These are phyloP conservation scores for Sphenopsis melanotis DNA, from an alignment of 2,797 vertebrate species.

Conservation along the genomic window DNA sequence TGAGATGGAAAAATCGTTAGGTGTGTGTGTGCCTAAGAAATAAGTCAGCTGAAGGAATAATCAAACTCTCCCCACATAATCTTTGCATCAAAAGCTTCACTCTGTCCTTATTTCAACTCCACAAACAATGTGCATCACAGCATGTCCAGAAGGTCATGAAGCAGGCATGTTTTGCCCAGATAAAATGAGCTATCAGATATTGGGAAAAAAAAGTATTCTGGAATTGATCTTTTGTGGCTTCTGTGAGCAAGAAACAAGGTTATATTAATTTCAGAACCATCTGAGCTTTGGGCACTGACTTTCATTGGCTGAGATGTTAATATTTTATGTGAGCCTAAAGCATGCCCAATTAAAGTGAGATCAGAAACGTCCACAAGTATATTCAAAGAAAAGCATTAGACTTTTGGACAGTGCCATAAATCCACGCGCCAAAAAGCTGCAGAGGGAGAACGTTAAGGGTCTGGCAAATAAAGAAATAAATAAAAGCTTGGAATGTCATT, in stretches of 20 bases:
- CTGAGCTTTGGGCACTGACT: conserved; percentile 62
- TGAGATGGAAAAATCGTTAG: not conserved
- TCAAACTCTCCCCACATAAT: not conserved
- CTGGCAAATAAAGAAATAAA: conserved; percentile 54
- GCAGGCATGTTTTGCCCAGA: not conserved
- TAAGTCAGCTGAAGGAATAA: not conserved
- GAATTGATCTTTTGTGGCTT: conserved; percentile 60
- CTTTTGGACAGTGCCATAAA: conserved; percentile 55
- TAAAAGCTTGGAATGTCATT: conserved; percentile 15
- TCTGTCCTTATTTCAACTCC: conserved; percentile 39
- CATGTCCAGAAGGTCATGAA: conserved; percentile 16
- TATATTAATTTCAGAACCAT: conserved; percentile 63
- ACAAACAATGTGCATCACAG: not conserved
- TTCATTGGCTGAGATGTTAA: conserved; percentile 65
- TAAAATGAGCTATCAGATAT: conserved; percentile 33
- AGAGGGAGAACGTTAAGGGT: conserved; percentile 11
- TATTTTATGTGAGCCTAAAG: conserved; percentile 72
- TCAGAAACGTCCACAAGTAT: conserved; percentile 68
- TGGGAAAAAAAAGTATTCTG: not conserved
- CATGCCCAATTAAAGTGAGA: conserved; percentile 67
- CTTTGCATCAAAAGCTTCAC: not conserved
- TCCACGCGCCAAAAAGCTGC: conserved; percentile 18
- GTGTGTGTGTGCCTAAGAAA: not conserved
- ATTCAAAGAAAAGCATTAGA: conserved; percentile 60
- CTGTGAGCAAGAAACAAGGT: conserved; percentile 56